Base-by-base conservation (phyloP, 1,140 invertebrate species). In the Temnothorax nylanderi region DNA sequence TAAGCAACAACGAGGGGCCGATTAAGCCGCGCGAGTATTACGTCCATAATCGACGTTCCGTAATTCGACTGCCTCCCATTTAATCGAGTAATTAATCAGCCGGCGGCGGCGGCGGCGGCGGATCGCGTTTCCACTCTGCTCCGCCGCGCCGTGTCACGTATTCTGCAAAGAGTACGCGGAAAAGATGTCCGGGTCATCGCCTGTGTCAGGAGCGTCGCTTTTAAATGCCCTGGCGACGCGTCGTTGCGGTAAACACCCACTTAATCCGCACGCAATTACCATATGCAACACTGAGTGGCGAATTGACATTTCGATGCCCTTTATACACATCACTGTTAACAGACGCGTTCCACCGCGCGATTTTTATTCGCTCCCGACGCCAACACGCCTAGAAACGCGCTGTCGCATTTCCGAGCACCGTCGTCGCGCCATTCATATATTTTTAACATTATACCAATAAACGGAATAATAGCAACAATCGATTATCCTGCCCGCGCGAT, bases 281-380 rank as follows among this genome's bases (percentile, higher is more conserved):
- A 32, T 62, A 74, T 54, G 69, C 80, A 84, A 75, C 80, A 62
- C 26, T n/a, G 80, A 71, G 64, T 71, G 32, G 37, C 78, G 80
- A 84, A 75, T 75, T 84, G 80, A 84, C 80, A 84, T 84, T 84
- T 84, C 80, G 32, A 37, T 84, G 80, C 69, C 69, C 80, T 84
- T 84, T 84, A 26, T 26, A 60, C 56, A 26, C 54, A 71, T 47
- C 69, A 72, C 51, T 41, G 80, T 82, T 74, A 72, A 82, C 6
- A 44, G 80, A 44, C 41, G 18, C 44, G 78, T 64, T 62, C 41
- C 37, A 8, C 67, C 10, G 37, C 37, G 47, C 44, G 47, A 44
- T 41, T 81, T 69, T 71, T 56, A 81, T 56, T 11, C 80, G 51
- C 51, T 51, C 13, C 32, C 41, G n/a, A 6, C 16, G 16, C 5